phyloP scores from a whole-genome alignment of 1,140 invertebrate species.

The Calephelis nemesis region DNA sequence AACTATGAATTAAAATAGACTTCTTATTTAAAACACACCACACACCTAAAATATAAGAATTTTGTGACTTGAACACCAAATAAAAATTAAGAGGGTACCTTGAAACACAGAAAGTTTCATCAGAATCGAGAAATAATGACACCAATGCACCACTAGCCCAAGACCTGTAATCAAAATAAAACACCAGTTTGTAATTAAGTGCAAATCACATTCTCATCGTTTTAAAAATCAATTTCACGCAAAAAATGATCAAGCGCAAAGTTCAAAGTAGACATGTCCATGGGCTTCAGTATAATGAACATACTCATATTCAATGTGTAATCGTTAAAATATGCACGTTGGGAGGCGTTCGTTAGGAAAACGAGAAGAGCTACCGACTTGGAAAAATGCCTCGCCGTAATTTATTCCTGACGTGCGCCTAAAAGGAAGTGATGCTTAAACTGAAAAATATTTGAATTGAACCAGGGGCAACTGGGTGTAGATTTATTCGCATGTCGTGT shows the following conservation, averaged over 20 bases:
- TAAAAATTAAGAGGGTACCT: no score
- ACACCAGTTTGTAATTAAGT: no score
- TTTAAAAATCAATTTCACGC: background rate
- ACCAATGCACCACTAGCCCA: no score
- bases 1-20: no score
- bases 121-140: no score
- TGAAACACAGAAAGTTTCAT: no score
- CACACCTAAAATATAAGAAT: no score
- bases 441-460: constrained; percentile 19
- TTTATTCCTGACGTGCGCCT: constrained; percentile 31
- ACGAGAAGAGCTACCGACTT: constrained; percentile 28
- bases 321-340: constrained; percentile 18
- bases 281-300: constrained; percentile 9
- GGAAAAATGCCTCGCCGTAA: constrained; percentile 30
- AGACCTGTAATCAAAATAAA: no score
- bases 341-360: constrained; percentile 35
- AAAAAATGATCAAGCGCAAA: background rate
- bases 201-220: no score
- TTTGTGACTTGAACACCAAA: no score
- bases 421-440: constrained; percentile 22
- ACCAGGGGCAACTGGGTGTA: background rate
- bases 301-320: constrained; percentile 14
- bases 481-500: background rate
- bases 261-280: background rate
- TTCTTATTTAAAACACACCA: no score